These are phyloP conservation scores for Drosophila kanapiae DNA, from an alignment of 1,140 invertebrate species.

Conservation along the genomic window DNA sequence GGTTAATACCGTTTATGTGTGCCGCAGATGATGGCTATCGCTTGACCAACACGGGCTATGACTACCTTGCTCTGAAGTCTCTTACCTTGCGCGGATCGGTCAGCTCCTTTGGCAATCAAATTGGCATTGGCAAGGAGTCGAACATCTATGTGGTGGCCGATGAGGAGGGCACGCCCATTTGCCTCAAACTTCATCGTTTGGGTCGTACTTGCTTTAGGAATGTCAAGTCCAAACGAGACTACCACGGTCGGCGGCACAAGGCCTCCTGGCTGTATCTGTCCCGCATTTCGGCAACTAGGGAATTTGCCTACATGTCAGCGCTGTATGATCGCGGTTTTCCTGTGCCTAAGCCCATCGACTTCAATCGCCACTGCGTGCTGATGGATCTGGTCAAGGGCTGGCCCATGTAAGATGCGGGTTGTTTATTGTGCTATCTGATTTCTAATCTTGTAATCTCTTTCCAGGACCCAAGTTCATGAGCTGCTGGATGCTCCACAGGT, in stretches of 20 bases:
- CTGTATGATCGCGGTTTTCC: constrained; percentile 96
- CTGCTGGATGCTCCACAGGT: constrained; percentile 92
- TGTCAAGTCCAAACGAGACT: constrained; percentile 98
- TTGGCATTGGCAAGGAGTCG: constrained; percentile 99
- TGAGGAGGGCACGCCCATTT: constrained; percentile 91
- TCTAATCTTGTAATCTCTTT: background rate
- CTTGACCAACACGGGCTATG: constrained; percentile 98
- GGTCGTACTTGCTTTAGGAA: constrained; percentile 98
- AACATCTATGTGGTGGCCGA: constrained; percentile 96
- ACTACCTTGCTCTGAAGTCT: constrained; percentile 97
- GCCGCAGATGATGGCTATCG: constrained; percentile 96
- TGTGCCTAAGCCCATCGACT: constrained; percentile 97
- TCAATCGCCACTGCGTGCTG: constrained; percentile 97
- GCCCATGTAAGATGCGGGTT: constrained; percentile 88
- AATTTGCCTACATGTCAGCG: constrained; percentile 99
- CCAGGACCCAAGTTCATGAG: constrained; percentile 93
- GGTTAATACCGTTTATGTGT: constrained; percentile 3
- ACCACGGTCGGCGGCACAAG: constrained; percentile 95
- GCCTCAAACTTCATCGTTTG: constrained; percentile 97
- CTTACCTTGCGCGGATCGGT: constrained; percentile 92
- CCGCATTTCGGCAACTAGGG: constrained; percentile 97
- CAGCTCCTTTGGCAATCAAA: constrained; percentile 97
- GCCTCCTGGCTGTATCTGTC: constrained; percentile 99
- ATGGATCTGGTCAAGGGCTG: constrained; percentile 96
- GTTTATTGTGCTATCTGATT: background rate